phyloP scores from a whole-genome alignment of 23 tunicate species.

The Aplidium turbinatum region DNA sequence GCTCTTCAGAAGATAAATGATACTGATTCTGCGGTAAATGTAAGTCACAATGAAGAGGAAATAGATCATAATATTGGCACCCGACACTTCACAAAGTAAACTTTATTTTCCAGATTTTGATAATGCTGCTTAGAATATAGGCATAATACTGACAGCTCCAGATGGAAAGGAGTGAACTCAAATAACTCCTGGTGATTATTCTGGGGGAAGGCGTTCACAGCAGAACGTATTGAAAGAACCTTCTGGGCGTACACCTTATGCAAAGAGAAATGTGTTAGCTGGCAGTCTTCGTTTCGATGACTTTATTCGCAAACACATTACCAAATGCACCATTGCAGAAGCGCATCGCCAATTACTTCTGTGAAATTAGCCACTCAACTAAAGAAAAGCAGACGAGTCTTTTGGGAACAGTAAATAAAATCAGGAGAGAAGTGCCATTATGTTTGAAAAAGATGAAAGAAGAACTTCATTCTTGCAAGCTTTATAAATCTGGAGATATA shows the following conservation, averaged over 20 bases:
- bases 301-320: not conserved
- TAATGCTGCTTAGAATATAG: not conserved
- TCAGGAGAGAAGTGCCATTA: constrained; percentile 12
- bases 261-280: not conserved
- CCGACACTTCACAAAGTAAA: constrained; percentile 3
- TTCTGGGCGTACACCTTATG: not conserved
- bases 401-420: constrained; percentile 7
- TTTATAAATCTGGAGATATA: constrained; percentile 11
- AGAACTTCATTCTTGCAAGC: constrained; percentile 8
- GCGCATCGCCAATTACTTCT: not conserved
- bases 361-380: constrained; percentile 5
- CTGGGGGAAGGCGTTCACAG: not conserved
- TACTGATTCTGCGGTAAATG: too few relatives aligned
- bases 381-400: not conserved
- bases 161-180: not conserved
- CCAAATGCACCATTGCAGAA: constrained; percentile 11
- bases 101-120: constrained; percentile 3
- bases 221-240: not conserved
- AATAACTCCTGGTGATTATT: not conserved
- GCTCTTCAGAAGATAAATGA: too few relatives aligned
- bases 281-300: not conserved
- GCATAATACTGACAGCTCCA: not conserved
- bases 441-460: constrained; percentile 6
- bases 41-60: too few relatives aligned
- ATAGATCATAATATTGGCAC: too few relatives aligned